Evolutionary conservation across 1,140 invertebrate genomes (phyloP), one percentile per base, ranked within the genome.

Genomic region (Polypedilum vanderplanki): DNA sequence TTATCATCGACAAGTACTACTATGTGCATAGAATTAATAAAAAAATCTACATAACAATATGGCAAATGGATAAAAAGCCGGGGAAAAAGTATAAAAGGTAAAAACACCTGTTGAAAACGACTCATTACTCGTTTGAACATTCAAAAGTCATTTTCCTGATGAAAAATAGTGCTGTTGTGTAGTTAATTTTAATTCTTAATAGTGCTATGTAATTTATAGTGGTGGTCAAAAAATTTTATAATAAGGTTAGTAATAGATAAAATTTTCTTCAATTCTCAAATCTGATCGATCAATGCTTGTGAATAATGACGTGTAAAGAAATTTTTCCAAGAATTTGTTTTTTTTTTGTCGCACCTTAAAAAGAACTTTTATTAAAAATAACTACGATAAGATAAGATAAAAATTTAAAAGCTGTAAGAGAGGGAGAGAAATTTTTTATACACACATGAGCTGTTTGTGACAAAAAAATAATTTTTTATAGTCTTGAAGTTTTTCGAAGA

Each of bases 11-110:
- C 17, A 18, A 70, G 20, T 17, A 70, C 17, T 70, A 8, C n/a
- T 18, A 70, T 70, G 65, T 70, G 65, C 65, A 70, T 22, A 17
- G 65, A 70, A 70, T 70, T 70, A 70, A 70, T 70, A 70, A 70
- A 20, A 67, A 20, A 22, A 70, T 20, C 65, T 70, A 57, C 46
- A 57, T 57, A 70, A 70, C 65, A 70, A 70, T 70, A 70, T 70
- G 18, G 15, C 65, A 22, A 70, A 20, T 70, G 65, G 65, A 70
- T 70, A 70, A 70, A 46, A 57, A 57, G n/a, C 12, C n/a, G n/a
- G 65, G 65, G 65, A 70, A 22, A 70, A 70, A 70, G 17, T 70
- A 70, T 70, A 70, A 70, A 70, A 70, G 20, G 65, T 18, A 20
- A 70, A 70, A 70, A 70, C 65, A 70, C 65, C 65, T 70, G 65